A percentile compares a stretch with the other conserved stretches of the same genome.
Conservation (phyloP, 2,888 invertebrate genomes). For the Priapulus caudatus region DNA sequence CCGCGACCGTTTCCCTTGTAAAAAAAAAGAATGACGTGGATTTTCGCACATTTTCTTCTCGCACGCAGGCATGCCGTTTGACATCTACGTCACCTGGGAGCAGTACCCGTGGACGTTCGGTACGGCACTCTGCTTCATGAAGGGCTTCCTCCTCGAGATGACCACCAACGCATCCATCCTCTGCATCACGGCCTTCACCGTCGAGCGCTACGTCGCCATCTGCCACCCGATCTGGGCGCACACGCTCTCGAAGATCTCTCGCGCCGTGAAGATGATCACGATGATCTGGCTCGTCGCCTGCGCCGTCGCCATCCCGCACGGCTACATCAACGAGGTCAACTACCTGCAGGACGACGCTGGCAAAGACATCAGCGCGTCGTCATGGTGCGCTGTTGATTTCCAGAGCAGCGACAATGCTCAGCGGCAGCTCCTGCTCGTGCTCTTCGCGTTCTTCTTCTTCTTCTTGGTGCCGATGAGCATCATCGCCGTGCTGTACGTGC, state of each 20-base stretch:
- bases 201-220: constrained; percentile 32
- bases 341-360: constrained; percentile 15
- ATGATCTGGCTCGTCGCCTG: constrained; percentile 29
- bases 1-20: too few species aligned
- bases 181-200: constrained; percentile 30
- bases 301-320: constrained; percentile 25
- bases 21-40: too few species aligned
- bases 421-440: constrained; percentile 25
- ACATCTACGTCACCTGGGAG: too few species aligned
- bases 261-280: constrained; percentile 27
- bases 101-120: neutral
- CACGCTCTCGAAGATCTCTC: constrained; percentile 26
- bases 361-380: constrained; percentile 20
- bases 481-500: constrained; percentile 29
- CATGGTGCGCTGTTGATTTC: constrained; percentile 26
- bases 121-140: neutral
- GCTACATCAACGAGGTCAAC: constrained; percentile 9
- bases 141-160: neutral
- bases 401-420: neutral
- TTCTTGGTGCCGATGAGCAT: constrained; percentile 28
- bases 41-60: too few species aligned
- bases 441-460: constrained; percentile 27
- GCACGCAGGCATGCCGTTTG: too few species aligned
- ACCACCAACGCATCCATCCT: constrained; percentile 27
- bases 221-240: constrained; percentile 29